Base-by-base conservation (phyloP, 2,888 invertebrate genomes). In the Malthinus flaveolus region DNA sequence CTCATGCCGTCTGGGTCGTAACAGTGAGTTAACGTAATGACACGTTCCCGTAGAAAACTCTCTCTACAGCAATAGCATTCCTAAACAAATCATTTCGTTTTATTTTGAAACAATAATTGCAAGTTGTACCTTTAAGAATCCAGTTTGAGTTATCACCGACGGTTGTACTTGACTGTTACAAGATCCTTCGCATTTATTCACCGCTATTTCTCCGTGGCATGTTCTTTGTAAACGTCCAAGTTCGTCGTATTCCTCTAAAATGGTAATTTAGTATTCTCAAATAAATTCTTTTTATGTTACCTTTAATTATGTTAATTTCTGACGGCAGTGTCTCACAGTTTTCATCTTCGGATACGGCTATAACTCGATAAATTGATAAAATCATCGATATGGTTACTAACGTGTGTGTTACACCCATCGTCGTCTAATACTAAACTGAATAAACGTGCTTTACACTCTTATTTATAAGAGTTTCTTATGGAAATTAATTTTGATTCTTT, bases 61-160 rank as follows among this genome's bases (percentile, higher is more conserved):
- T 95, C 95, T 55, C 93, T 85, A 73, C 95, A 95, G 79, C 95
- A 95, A 73, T 89, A 93, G 75, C 95, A 95, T 81, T 95, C 94
- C 94, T 92, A 75, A 44, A 81, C n/a, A n/a, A 76, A 52, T 59
- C 62, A 31, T 31, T 45, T 44, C 4, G 12, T 11, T 32, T 32
- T 37, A 45, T 8, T 7, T 47, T 11, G n/a, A 9, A 49, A n/a
- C 39, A 15, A 8, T 11, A 15, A 15, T 42, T 15, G 9, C 15
- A 8, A 12, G 34, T 15, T n/a, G 9, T 78, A 91, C 91, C 85
- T 95, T 95, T 62, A 91, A 81, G 81, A 95, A 95, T 68, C 95
- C 95, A 37, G 93, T 93, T 3, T 91, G 86, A 10, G 93, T 90
- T 57, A 90, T 87, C 33, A 95, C 93, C 48, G 93, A 94, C 1